Percentiles rank a stretch among this genome's conserved stretches.
Conservation (phyloP, 2,888 invertebrate species). For the Apomyelois bistriatella region DNA sequence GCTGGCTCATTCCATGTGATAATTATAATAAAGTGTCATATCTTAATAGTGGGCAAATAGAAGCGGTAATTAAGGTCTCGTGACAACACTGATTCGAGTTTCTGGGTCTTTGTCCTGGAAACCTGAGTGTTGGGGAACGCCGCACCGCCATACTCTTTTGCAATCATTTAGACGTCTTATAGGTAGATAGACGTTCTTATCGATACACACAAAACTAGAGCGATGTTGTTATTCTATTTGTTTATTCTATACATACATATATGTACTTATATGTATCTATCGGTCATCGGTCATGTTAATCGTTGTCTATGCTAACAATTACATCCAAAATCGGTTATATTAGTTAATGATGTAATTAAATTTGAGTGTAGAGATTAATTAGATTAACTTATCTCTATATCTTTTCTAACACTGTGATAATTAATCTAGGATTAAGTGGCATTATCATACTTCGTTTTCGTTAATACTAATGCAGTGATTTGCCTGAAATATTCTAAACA, state of each 20-base stretch:
- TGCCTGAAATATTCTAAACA: too few species aligned
- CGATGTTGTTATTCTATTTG: neutral
- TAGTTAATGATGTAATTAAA: too few species aligned
- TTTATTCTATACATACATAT: neutral
- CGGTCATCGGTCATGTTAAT: neutral
- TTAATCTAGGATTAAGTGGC: too few species aligned
- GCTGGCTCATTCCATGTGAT: neutral
- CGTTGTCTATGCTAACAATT: too few species aligned
- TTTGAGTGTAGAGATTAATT: too few species aligned
- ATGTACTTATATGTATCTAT: neutral
- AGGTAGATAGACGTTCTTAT: slow-evolving; percentile 5
- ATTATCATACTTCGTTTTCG: too few species aligned
- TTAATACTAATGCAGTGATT: too few species aligned
- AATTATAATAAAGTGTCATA: slow-evolving; percentile 20
- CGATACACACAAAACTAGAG: slow-evolving; percentile 1
- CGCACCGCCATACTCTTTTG: neutral
- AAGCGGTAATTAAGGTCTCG: slow-evolving; percentile 37
- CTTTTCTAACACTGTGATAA: too few species aligned
- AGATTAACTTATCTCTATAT: too few species aligned
- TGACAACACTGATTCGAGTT: slow-evolving; percentile 36
- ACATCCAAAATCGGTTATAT: too few species aligned
- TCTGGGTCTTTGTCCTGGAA: slow-evolving; percentile 41
- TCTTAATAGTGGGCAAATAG: slow-evolving; percentile 39
- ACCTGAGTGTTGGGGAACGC: slow-evolving; percentile 19
- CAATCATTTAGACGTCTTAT: neutral